These are phyloP conservation scores for Trichonephila inaurata DNA, from an alignment of 1,140 invertebrate species.

Conservation along the genomic window DNA sequence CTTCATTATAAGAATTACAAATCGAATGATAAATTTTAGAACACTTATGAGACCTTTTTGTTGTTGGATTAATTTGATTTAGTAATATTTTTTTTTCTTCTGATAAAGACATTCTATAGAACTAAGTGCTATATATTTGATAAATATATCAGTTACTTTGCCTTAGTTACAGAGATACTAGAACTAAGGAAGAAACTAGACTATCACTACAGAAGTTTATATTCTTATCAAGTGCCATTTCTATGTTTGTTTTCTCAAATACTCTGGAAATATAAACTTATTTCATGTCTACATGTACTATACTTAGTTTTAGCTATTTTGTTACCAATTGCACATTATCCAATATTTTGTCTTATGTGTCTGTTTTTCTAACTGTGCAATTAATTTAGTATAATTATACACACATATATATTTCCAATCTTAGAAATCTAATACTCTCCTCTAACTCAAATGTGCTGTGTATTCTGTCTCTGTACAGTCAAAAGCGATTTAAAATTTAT, in stretches of 20 bases:
- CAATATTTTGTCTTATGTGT: not conserved
- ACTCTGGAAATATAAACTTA: slow-evolving; percentile 23
- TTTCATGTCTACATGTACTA: slow-evolving; percentile 28
- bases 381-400: not conserved
- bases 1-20: not conserved
- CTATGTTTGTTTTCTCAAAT: slow-evolving; percentile 38
- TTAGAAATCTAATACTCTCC: not conserved
- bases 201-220: slow-evolving; percentile 55
- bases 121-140: too few species aligned
- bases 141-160: not conserved
- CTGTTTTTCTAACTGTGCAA: slow-evolving; percentile 16
- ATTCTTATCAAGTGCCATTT: slow-evolving; percentile 58
- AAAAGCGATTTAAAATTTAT: slow-evolving; percentile 36
- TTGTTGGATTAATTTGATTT: not conserved
- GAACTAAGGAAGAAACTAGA: slow-evolving; percentile 28
- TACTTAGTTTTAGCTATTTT: slow-evolving; percentile 6
- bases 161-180: not conserved
- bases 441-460: not conserved
- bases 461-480: slow-evolving; percentile 17
- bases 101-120: too few species aligned
- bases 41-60: not conserved
- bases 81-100: not conserved
- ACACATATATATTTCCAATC: slow-evolving; percentile 3
- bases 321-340: slow-evolving; percentile 8
- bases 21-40: not conserved